Conservation (phyloP, 2,113 vertebrate species). For the Gracilinanus agilis region DNA sequence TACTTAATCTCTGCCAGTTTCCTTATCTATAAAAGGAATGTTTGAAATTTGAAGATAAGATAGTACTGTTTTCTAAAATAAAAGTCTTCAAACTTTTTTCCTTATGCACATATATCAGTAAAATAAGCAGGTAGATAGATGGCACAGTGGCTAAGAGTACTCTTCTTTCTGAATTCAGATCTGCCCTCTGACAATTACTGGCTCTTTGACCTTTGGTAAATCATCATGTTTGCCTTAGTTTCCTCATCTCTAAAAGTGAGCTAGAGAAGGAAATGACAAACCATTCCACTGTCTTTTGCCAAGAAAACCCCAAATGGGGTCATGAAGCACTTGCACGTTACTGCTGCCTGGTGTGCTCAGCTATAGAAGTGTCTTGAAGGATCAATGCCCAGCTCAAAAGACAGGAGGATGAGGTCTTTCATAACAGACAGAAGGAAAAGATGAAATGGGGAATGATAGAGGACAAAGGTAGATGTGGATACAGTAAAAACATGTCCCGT, state of each 20-base stretch:
- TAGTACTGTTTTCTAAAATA: neutral
- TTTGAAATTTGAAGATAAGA: neutral
- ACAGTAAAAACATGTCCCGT: neutral
- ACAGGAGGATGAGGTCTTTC: neutral
- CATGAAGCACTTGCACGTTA: neutral
- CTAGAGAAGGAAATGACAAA: neutral
- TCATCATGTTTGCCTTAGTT: neutral
- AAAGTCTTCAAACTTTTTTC: neutral
- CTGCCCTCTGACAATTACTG: too few relatives aligned
- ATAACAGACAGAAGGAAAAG: neutral
- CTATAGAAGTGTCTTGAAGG: neutral
- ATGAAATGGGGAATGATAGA: neutral
- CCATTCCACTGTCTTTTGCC: neutral
- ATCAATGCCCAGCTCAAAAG: neutral
- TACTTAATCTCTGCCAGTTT: neutral
- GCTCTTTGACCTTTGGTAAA: neutral
- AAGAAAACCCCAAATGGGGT: neutral
- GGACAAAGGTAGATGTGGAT: neutral
- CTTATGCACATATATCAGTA: neutral
- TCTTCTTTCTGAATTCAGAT: neutral
- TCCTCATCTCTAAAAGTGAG: neutral
- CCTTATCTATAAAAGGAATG: neutral
- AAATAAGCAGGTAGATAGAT: neutral
- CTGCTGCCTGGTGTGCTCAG: neutral
- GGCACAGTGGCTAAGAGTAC: neutral